phyloP scores from a whole-genome alignment of 2,113 vertebrate species.

The Oncorhynchus kisutch region DNA sequence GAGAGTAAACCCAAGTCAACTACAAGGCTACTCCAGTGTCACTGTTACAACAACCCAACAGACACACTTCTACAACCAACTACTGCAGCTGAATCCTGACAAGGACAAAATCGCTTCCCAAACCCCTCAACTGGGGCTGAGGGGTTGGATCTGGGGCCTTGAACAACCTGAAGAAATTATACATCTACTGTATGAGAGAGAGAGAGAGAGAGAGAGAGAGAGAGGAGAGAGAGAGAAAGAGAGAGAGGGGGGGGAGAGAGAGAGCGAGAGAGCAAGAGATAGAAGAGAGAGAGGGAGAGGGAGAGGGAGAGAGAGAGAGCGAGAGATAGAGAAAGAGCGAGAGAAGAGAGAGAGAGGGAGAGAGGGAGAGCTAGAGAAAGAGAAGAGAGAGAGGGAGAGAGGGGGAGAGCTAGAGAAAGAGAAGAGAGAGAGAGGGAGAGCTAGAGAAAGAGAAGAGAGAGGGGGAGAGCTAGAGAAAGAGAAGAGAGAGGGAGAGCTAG shows the following conservation, averaged over 20 bases:
- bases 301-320: too few species aligned
- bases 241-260: neutral
- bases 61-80: too few species aligned
- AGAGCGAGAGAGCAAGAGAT: neutral
- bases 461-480: neutral
- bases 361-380: neutral
- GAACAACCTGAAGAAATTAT: too few species aligned
- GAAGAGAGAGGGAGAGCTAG: neutral
- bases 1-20: too few species aligned
- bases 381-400: neutral
- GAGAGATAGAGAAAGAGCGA: slow-evolving; percentile 25
- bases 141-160: too few species aligned
- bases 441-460: slow-evolving; percentile 13
- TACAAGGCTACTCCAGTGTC: too few species aligned
- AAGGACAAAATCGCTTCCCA: too few species aligned
- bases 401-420: too few species aligned
- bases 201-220: neutral
- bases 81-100: too few species aligned
- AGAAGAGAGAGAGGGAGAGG: neutral
- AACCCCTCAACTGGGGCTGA: too few species aligned
- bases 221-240: too few species aligned
- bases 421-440: neutral
- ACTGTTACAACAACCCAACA: too few species aligned
- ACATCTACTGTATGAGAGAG: slow-evolving; percentile 24
- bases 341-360: slow-evolving; percentile 11